A percentile compares a stretch with the other conserved stretches of the same genome.
Conservation (phyloP, 2,888 invertebrate species). For the Tinea semifulvella region DNA sequence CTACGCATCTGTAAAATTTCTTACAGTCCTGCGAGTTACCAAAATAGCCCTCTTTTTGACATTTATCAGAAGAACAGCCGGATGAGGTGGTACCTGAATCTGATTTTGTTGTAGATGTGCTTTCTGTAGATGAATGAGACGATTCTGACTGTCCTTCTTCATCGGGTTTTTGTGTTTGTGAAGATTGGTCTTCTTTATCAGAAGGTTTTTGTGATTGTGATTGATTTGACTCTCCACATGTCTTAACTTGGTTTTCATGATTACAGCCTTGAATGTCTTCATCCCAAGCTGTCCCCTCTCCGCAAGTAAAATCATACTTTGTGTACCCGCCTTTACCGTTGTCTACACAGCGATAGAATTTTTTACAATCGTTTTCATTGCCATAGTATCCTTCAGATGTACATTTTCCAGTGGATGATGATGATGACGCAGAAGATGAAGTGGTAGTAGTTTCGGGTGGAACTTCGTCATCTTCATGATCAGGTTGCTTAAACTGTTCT, state of each 20-base stretch:
- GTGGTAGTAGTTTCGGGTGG: constrained; percentile 20
- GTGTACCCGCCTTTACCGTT: constrained; percentile 49
- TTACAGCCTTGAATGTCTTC: constrained; percentile 47
- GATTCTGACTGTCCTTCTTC: not conserved
- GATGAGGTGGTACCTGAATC: not conserved
- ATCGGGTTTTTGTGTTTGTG: constrained; percentile 6
- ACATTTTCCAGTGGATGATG: constrained; percentile 31
- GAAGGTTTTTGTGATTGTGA: not conserved
- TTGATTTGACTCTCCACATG: constrained; percentile 17
- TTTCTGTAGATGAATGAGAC: not conserved
- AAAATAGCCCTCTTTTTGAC: constrained; percentile 68
- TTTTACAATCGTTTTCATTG: constrained; percentile 50
- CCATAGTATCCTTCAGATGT: constrained; percentile 54
- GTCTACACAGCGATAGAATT: constrained; percentile 59
- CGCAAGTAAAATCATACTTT: constrained; percentile 65
- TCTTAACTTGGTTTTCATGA: constrained; percentile 39
- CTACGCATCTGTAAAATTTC: constrained; percentile 73
- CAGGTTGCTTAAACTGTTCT: constrained; percentile 17
- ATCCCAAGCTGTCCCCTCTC: constrained; percentile 69
- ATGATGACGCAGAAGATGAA: constrained; percentile 17
- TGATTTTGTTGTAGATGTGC: not conserved
- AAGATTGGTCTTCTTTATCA: not conserved
- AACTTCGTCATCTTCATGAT: constrained; percentile 28
- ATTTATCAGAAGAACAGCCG: constrained; percentile 15
- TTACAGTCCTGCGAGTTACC: constrained; percentile 69